These are phyloP conservation scores for Dipus sagitta DNA, from an alignment of 2,797 vertebrate genomes.

Conservation along the genomic window DNA sequence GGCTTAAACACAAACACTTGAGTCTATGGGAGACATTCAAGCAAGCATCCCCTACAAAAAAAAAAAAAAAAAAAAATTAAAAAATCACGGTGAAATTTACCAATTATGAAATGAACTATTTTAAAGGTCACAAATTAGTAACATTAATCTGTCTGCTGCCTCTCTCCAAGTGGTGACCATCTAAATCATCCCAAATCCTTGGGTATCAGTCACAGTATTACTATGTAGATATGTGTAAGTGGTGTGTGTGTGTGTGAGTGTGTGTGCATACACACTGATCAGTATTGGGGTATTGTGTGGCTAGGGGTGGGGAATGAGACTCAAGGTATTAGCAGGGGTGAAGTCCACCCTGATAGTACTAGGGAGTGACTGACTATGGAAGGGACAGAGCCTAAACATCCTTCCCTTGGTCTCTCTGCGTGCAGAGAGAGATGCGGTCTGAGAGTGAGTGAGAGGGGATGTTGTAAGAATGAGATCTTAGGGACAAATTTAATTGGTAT, in stretches of 20 bases:
- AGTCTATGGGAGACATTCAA: no score
- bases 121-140: neutral
- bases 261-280: no score
- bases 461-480: no score
- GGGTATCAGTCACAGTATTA: neutral
- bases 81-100: neutral
- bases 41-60: no score
- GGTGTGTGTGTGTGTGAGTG: no score
- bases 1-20: no score
- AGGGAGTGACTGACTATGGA: neutral
- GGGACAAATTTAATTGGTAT: neutral
- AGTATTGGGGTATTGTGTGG: neutral
- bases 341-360: neutral
- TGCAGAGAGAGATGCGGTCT: neutral
- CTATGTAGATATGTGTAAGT: fast-evolving
- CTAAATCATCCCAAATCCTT: neutral
- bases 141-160: no score
- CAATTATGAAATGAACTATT: neutral
- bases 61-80: neutral
- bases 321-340: neutral
- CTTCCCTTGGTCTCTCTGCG: neutral
- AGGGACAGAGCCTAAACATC: neutral
- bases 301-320: neutral
- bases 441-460: neutral
- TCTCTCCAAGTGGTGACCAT: neutral